phyloP scores from a whole-genome alignment of 2,888 invertebrate genomes.

The Ischnura elegans region DNA sequence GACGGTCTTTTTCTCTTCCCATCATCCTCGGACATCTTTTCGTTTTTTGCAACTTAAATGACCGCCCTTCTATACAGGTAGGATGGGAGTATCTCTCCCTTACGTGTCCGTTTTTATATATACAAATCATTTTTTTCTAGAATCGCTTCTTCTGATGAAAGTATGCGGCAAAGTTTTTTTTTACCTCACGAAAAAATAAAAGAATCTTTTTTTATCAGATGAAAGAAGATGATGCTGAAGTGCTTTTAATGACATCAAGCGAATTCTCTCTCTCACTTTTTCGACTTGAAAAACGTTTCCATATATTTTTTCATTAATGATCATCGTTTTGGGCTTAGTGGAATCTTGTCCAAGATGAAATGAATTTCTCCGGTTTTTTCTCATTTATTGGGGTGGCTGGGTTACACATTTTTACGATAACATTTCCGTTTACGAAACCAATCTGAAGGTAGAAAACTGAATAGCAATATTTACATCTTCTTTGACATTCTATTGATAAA shows the following conservation, averaged over 20 bases:
- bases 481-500: too few relatives aligned
- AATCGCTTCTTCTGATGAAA: conserved; percentile 53
- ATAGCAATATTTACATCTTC: too few relatives aligned
- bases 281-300: neutral
- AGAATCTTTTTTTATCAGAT: neutral
- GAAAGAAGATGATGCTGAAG: neutral
- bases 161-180: conserved; percentile 47
- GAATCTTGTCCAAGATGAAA: conserved; percentile 15
- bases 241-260: neutral
- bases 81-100: neutral
- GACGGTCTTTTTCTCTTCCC: neutral
- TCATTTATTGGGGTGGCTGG: neutral
- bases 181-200: neutral
- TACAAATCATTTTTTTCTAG: too few relatives aligned
- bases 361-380: neutral
- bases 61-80: neutral
- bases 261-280: neutral
- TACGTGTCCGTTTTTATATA: neutral
- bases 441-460: too few relatives aligned
- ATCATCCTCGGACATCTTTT: neutral
- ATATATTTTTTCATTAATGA: neutral
- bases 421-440: too few relatives aligned
- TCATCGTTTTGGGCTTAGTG: neutral
- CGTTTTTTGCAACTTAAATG: conserved; percentile 34
- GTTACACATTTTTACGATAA: neutral